Percentiles rank a stretch among this genome's conserved stretches.
These are phyloP conservation scores for Fragum whitleyi DNA, from an alignment of 2,888 invertebrate genomes.

Conservation along the genomic window DNA sequence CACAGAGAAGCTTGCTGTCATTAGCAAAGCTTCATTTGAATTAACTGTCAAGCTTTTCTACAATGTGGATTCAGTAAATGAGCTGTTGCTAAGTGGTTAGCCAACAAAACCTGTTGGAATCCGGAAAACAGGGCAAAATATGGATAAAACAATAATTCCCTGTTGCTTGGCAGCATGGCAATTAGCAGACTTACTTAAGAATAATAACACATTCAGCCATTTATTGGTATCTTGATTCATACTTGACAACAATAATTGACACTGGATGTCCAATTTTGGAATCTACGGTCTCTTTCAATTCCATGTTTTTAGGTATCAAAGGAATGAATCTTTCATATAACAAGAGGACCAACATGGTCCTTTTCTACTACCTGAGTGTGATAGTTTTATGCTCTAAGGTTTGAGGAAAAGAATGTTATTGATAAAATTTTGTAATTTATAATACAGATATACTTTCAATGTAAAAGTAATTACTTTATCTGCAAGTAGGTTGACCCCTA, in stretches of 20 bases:
- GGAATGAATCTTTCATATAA: too few relatives aligned
- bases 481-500: too few relatives aligned
- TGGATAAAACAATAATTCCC: slow-evolving; percentile 25
- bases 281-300: too few relatives aligned
- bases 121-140: not conserved
- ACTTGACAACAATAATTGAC: not conserved
- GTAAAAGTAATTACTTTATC: too few relatives aligned
- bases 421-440: too few relatives aligned
- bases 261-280: too few relatives aligned
- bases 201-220: not conserved
- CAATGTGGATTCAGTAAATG: slow-evolving; percentile 23
- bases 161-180: slow-evolving; percentile 26
- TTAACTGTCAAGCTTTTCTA: slow-evolving; percentile 23
- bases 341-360: too few relatives aligned
- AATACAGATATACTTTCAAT: too few relatives aligned
- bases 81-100: slow-evolving; percentile 13
- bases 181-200: slow-evolving; percentile 13
- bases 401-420: too few relatives aligned
- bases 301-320: too few relatives aligned
- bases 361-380: too few relatives aligned
- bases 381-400: too few relatives aligned
- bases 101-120: slow-evolving; percentile 8
- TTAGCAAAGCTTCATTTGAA: slow-evolving; percentile 12
- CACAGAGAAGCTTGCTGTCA: slow-evolving; percentile 18
- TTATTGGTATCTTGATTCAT: not conserved